Conservation (phyloP, 2,797 vertebrate genomes). For the Hozukius guyotensis region DNA sequence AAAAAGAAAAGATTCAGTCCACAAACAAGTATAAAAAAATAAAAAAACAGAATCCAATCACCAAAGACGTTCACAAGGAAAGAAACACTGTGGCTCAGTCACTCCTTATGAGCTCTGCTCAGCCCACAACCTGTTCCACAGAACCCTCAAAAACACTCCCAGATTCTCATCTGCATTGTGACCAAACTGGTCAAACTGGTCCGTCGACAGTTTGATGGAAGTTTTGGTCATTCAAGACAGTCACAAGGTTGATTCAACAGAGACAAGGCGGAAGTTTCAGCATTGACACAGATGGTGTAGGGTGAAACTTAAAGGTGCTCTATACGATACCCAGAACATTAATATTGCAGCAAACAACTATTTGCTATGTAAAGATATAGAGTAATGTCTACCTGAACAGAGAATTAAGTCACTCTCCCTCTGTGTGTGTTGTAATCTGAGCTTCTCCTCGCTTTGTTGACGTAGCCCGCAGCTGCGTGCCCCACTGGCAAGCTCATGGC, state of each 20-base stretch:
- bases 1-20: slow-evolving; percentile 5
- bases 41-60: not conserved
- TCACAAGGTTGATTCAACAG: not conserved
- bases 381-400: not conserved
- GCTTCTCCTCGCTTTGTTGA: not conserved
- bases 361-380: not conserved
- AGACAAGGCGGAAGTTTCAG: slow-evolving; percentile 14
- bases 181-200: slow-evolving; percentile 73
- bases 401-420: not conserved
- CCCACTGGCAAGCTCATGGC: no score
- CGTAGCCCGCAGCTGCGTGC: no score
- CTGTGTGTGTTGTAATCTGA: not conserved
- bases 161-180: slow-evolving; percentile 43
- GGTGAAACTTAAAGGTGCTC: not conserved
- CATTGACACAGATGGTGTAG: not conserved
- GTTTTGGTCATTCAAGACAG: slow-evolving; percentile 38
- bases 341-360: not conserved
- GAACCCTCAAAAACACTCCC: slow-evolving; percentile 61
- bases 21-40: slow-evolving; percentile 7
- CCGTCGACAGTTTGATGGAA: slow-evolving; percentile 16
- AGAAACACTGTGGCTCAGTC: slow-evolving; percentile 37
- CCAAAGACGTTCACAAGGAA: not conserved
- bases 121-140: slow-evolving; percentile 76
- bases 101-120: slow-evolving; percentile 48
- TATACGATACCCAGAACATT: not conserved